These are phyloP conservation scores for Candidula unifasciata DNA, from an alignment of 2,888 invertebrate species.

Conservation along the genomic window DNA sequence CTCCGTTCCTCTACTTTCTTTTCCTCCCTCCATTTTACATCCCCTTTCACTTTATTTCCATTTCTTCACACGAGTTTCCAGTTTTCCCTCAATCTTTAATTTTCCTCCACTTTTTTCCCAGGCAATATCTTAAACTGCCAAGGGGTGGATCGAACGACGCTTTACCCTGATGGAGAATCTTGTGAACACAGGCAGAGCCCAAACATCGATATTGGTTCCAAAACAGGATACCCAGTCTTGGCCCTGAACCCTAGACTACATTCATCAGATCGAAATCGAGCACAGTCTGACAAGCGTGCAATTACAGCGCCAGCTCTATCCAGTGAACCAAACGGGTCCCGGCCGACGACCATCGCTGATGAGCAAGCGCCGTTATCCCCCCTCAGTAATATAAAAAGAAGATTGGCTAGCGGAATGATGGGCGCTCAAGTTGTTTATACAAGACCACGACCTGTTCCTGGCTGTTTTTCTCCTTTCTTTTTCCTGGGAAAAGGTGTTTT, in stretches of 20 bases:
- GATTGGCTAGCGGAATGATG: conserved; percentile 36
- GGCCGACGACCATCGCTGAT: conserved; percentile 36
- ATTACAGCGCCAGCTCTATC: conserved; percentile 29
- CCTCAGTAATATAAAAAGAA: conserved; percentile 32
- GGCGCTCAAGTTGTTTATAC: conserved; percentile 20
- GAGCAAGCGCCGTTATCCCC: conserved; percentile 6
- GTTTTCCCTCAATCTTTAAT: neutral
- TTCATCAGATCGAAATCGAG: conserved; percentile 43
- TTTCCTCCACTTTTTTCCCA: neutral
- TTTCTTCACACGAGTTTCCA: neutral
- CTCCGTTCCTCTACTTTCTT: no score
- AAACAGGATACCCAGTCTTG: conserved; percentile 30
- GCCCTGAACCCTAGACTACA: conserved; percentile 39
- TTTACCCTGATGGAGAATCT: conserved; percentile 27
- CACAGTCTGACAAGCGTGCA: conserved; percentile 40
- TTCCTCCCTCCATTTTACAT: neutral
- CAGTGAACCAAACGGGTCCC: conserved; percentile 26
- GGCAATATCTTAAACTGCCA: neutral
- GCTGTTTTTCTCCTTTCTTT: neutral
- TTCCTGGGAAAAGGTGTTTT: neutral
- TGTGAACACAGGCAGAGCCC: conserved; percentile 36
- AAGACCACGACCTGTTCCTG: neutral
- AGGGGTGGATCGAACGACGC: neutral
- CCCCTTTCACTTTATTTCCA: neutral
- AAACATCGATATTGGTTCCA: conserved; percentile 32